These are phyloP conservation scores for Cylloceria caligata DNA, from an alignment of 2,888 invertebrate genomes.

Conservation along the genomic window DNA sequence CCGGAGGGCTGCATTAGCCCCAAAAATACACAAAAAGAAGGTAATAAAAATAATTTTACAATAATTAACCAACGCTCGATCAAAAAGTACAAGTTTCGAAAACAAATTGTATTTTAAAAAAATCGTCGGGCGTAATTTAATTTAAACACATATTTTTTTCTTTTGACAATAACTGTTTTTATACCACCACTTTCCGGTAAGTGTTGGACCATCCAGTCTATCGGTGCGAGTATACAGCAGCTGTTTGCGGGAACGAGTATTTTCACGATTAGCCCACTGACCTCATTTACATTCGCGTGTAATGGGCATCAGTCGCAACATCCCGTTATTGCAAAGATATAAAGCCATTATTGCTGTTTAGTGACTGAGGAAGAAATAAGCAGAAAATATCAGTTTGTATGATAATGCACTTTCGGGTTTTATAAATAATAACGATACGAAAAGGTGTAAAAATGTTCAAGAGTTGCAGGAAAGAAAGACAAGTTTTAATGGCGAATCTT, in stretches of 20 bases:
- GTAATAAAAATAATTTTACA: no score
- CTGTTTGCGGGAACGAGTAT: constrained; percentile 18
- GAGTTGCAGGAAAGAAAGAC: neutral
- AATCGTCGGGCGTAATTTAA: no score
- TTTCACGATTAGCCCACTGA: constrained; percentile 62
- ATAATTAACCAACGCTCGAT: no score
- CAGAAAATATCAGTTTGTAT: neutral
- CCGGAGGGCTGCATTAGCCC: no score
- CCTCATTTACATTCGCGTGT: constrained; percentile 53
- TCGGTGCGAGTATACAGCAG: constrained; percentile 31
- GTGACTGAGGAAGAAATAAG: neutral
- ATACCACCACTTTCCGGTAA: neutral
- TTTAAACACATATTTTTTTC: neutral
- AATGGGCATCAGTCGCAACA: constrained; percentile 17
- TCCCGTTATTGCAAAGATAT: constrained; percentile 13
- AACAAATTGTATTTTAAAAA: no score
- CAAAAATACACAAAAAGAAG: no score
- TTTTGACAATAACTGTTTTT: neutral
- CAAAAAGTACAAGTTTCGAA: no score
- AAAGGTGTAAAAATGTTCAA: no score
- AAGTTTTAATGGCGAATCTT: neutral
- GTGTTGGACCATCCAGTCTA: constrained; percentile 27
- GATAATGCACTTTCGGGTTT: neutral
- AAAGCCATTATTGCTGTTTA: neutral
- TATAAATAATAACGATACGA: neutral